These are phyloP conservation scores for Oscheius sp. DNA, from an alignment of 2,888 invertebrate species.

Conservation along the genomic window DNA sequence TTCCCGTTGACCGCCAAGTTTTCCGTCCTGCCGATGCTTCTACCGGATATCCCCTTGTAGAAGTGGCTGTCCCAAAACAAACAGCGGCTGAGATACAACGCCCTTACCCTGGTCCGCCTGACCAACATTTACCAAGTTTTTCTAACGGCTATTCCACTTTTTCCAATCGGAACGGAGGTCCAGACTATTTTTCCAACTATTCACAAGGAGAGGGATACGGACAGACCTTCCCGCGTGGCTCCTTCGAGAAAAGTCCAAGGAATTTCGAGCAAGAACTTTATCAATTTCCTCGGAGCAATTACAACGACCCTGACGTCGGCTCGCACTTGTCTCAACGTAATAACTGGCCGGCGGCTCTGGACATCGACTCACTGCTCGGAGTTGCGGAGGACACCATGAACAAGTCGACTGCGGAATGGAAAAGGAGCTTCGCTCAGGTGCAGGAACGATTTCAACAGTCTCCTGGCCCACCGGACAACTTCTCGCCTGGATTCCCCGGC, in stretches of 20 bases:
- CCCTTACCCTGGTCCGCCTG: constrained; percentile 14
- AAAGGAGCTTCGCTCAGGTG: constrained; percentile 60
- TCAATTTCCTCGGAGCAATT: constrained; percentile 14
- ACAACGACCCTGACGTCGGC: constrained; percentile 14
- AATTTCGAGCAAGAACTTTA: background rate
- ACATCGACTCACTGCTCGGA: constrained; percentile 23
- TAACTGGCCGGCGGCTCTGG: constrained; percentile 30
- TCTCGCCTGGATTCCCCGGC: constrained; percentile 41
- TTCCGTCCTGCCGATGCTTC: constrained; percentile 33
- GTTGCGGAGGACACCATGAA: constrained; percentile 61
- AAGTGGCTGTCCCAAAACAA: constrained; percentile 45
- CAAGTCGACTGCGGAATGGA: constrained; percentile 65
- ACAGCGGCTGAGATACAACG: constrained; percentile 26
- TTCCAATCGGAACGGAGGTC: background rate
- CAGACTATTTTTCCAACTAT: constrained; percentile 2
- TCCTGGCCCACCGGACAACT: background rate
- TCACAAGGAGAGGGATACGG: constrained; percentile 15
- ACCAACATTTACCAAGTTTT: constrained; percentile 24
- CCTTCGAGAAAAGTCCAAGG: background rate
- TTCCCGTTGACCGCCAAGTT: constrained; percentile 21
- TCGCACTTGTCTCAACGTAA: constrained; percentile 33
- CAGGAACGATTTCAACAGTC: constrained; percentile 50
- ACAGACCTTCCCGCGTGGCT: constrained; percentile 6
- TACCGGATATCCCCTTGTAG: constrained; percentile 46
- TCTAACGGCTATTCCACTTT: constrained; percentile 7